Base-by-base conservation (phyloP, 2,113 vertebrate species). In the Dolichotis patagonum region DNA sequence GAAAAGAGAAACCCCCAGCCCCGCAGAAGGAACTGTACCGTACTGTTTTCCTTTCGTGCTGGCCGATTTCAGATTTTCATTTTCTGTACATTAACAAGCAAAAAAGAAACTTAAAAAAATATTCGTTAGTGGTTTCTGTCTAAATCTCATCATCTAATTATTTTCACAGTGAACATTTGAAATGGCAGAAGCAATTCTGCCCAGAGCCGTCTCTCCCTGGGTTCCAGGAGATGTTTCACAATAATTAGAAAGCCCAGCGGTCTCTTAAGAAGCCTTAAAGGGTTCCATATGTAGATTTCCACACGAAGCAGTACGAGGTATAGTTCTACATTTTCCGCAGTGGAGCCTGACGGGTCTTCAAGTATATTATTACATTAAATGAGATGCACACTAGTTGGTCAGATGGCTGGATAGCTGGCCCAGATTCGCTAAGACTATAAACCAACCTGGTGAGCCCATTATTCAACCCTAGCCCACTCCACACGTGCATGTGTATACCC, bases 131-230 rank as follows among this genome's bases (percentile, higher is more conserved):
- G 98, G 98, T 99, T 99, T 99, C 98, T 92, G 98, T 98, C 98
- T 98, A 98, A 98, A 98, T 98, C 98, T 99, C 98, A 98, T 99
- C 98, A 98, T 99, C 98, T 99, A 98, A 99, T 99, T 99, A 99
- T 98, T 99, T 99, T 99, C 98, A 98, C 98, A 98, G 98, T 91
- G 97, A 98, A 98, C 98, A 98, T 98, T 98, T 98, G 98, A 98
- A 99, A 98, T 98, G 97, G 98, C 97, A 99, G 98, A 95, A 98
- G 98, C 97, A 97, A 97, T 98, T 98, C 98, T 98, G 98, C 98
- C 98, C 98, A 98, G 52, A 98, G 88, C 96, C 46, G 93, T 94
- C 92, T 97, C 85, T 97, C 95, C 60, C 88, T 92, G 94, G 95
- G 97, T 97, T 98, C 97, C 97, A 97, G 97, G 98, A 98, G 98